Base-by-base conservation (phyloP, 2,113 vertebrate genomes). In the Calcarius ornatus region DNA sequence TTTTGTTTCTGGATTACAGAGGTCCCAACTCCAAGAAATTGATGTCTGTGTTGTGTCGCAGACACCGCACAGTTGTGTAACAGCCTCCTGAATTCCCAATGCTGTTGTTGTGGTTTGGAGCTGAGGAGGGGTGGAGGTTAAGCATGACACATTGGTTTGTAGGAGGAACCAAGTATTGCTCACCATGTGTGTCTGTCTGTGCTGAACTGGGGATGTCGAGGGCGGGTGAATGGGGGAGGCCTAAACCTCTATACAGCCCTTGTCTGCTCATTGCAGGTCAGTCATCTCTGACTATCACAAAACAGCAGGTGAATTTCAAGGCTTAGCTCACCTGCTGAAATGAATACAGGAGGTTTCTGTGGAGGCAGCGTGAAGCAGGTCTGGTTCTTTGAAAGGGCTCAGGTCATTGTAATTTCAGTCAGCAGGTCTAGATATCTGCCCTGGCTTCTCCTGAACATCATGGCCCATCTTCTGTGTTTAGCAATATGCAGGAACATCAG, bases 61-160 rank as follows among this genome's bases (percentile, higher is more conserved):
- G 90, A 63, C 77, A 92, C 63, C 63, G 16, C 42, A 10, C 25
- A 15, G 65, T 97, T 97, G 88, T 78, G 93, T 92, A 96, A 96
- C 40, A 81, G 72, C 86, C 86, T 88, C 33, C 73, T 94, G 53
- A 93, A 93, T 95, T 96, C 82, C 80, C 90, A 92, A 48, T 51
- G 90, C 93, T 90, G 66, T 79, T 83, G 15, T 23, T 92, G 71
- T 90, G 94, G 73, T 88, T 95, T 77, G 77, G 61, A 93, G 68
- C 59, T 83, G 86, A 84, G 86, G 63, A 92, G 92, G 64, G 72
- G 56, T 75, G 88, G 91, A 91, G 85, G 84, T 86, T 88, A 70
- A 89, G 71, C 6, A 22, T 90, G 86, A 78, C 51, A 71, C 63
- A 60, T 22, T 27, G 15, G 28, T 64, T 76, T 88, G 78, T 77